Conservation (phyloP, 2,113 vertebrate genomes). For the Platycercus adscitus region DNA sequence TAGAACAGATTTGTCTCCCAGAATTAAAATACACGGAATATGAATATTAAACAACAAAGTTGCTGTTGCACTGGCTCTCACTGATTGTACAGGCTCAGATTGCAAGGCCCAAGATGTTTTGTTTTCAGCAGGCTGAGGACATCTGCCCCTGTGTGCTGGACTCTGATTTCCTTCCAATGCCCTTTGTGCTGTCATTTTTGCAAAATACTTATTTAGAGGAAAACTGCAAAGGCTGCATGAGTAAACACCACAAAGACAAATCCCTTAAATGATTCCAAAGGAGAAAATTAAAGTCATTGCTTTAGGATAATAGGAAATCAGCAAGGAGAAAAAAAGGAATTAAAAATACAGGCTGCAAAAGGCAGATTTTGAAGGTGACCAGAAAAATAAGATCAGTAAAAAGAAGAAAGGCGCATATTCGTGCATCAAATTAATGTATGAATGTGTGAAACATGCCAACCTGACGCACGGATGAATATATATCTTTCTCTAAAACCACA, state of each 20-base stretch:
- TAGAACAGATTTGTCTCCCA: not conserved
- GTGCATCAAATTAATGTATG: constrained; percentile 31
- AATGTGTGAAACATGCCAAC: not conserved
- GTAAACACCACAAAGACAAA: not conserved
- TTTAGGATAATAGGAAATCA: constrained; percentile 9
- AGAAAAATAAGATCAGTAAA: not conserved
- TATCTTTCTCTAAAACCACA: constrained; percentile 34
- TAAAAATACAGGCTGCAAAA: not conserved
- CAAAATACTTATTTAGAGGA: constrained; percentile 40
- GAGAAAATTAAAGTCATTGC: not conserved
- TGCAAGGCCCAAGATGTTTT: not conserved
- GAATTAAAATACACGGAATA: not conserved
- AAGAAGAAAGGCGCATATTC: not conserved
- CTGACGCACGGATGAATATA: constrained; percentile 10
- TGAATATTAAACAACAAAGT: not conserved
- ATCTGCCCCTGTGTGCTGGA: not conserved
- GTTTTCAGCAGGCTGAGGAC: not conserved
- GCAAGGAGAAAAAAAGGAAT: not conserved
- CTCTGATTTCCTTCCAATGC: not conserved
- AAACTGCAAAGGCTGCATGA: not conserved
- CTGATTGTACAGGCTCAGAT: not conserved
- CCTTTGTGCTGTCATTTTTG: not conserved
- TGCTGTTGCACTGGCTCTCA: not conserved
- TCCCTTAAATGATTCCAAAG: not conserved
- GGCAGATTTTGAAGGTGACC: not conserved